Percentiles rank a stretch among this genome's conserved stretches.
These are phyloP conservation scores for Trachelus troglodyta DNA, from an alignment of 2,888 invertebrate genomes.

Conservation along the genomic window DNA sequence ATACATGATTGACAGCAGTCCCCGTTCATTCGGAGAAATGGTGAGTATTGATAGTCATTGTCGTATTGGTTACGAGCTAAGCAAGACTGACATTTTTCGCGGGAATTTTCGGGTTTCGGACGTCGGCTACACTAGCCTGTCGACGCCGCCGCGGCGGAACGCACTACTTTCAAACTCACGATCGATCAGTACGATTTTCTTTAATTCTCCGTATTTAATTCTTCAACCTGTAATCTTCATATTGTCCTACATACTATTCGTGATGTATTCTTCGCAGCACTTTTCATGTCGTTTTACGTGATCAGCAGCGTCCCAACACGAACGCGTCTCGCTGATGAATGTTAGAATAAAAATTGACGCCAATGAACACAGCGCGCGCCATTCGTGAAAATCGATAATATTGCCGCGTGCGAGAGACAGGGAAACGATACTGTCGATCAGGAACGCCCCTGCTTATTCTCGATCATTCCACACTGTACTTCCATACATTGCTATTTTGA, in stretches of 20 bases:
- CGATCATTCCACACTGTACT: background rate
- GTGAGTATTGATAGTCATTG: slow-evolving; percentile 38
- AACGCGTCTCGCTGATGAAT: background rate
- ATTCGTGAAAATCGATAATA: background rate
- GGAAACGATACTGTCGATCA: slow-evolving; percentile 18
- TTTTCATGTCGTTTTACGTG: background rate
- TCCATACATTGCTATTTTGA: background rate
- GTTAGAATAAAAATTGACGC: background rate
- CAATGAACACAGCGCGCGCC: background rate
- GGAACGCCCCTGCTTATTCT: slow-evolving; percentile 42
- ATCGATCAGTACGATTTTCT: slow-evolving; percentile 14
- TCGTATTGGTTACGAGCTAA: background rate
- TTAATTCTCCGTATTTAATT: background rate
- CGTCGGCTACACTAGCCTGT: slow-evolving; percentile 21
- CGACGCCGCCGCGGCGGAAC: slow-evolving; percentile 40
- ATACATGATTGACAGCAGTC: slow-evolving; percentile 22
- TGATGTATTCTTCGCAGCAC: background rate
- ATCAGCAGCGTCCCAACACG: background rate
- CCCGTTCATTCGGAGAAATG: slow-evolving; percentile 43
- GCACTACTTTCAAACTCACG: slow-evolving; percentile 37
- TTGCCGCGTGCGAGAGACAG: background rate
- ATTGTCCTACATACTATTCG: background rate
- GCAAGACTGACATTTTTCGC: slow-evolving; percentile 43
- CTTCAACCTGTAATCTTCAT: background rate
- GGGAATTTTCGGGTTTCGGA: slow-evolving; percentile 47